Evolutionary conservation across 2,797 vertebrate genomes (phyloP), one percentile per base, ranked within the genome.

Genomic region (Rachycentron canadum): DNA sequence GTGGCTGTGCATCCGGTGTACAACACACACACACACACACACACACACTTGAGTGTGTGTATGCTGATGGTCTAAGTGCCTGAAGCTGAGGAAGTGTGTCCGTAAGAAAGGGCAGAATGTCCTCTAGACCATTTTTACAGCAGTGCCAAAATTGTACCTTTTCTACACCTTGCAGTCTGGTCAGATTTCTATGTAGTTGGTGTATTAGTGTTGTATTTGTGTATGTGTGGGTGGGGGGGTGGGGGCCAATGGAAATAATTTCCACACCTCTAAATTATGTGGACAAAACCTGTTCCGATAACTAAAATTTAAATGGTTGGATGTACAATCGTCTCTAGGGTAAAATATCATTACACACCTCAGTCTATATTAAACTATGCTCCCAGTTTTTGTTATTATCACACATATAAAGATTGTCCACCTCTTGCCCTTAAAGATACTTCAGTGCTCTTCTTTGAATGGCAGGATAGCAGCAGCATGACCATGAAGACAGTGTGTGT

Each of bases 401-500:
- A 70, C 36, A 57, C 69, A 57, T 49, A 53, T 19, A 23, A 71
- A 86, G 78, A 63, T 59, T 71, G 73, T 63, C 74, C 68, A 82
- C 62, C 74, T 84, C 69, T 77, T 82, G 58, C 69, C 73, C 74
- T 73, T 16, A 74, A 75, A 85, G 65, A 77, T 70, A 79, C 78
- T 72, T 43, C 43, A 79, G 69, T 3, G 8, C 73, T 64, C 56
- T 68, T 64, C 80, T 63, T 57, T 19, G 56, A 80, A 41, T 79
- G 78, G 80, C 45, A 26, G 72, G 77, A 71, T 81, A 60, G 79
- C 76, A 60, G 82, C 61, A 63, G 81, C 66, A 60, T 58, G 49
- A 77, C 67, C 14, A 30, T 5, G 30, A 77, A 55, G 79, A 59
- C n/a, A 6, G 59, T 36, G 57, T 36, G 57, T 59, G 67, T 43